Evolutionary conservation across 1,140 invertebrate species (phyloP), one percentile per base, ranked within the genome.

Genomic region (Drosophila repleta): DNA sequence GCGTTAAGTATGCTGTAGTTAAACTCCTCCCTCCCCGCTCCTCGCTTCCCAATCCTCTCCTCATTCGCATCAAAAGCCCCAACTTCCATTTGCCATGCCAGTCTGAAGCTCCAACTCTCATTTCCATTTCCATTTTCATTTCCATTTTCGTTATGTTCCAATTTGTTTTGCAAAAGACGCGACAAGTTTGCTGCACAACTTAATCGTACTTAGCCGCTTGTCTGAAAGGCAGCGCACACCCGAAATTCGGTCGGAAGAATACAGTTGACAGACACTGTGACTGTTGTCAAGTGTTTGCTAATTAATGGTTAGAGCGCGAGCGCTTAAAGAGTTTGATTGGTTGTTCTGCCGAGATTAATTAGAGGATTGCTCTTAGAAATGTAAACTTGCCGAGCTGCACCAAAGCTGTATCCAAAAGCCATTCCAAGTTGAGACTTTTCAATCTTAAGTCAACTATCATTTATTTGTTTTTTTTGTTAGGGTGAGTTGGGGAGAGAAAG

Each of bases 1-100:
- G 57, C 65, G 69, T 69, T 85, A 81, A 81, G 77, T 85, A 70
- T 56, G 64, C 62, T 26, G 49, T 55, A 53, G 52, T 64, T 62
- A 26, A 37, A 29, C 17, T 1, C 39, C 2, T 26, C 8, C n/a
- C 18, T 10, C 11, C 10, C 26, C 3, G 10, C n/a, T 43, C 17
- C 8, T 29, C 26, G 26, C 0, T 15, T 18, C 17, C 2, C 46
- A 3, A 10, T 6, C 1, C 10, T 35, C 6, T 17, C n/a, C 18
- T 4, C 18, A 4, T 1, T n/a, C 37, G 37, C 15, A 15, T 41
- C 10, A 3, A 11, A 35, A 55, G 7, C 11, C 21, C 2, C 26
- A 48, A n/a, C 20, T 48, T 35, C 11, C 32, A 35, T 13, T 29
- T 10, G 29, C 29, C 29, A 10, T 10, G 29, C 29, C 7, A 29